Conservation (phyloP, 2,113 vertebrate species). For the Lichenostomus cassidix region DNA sequence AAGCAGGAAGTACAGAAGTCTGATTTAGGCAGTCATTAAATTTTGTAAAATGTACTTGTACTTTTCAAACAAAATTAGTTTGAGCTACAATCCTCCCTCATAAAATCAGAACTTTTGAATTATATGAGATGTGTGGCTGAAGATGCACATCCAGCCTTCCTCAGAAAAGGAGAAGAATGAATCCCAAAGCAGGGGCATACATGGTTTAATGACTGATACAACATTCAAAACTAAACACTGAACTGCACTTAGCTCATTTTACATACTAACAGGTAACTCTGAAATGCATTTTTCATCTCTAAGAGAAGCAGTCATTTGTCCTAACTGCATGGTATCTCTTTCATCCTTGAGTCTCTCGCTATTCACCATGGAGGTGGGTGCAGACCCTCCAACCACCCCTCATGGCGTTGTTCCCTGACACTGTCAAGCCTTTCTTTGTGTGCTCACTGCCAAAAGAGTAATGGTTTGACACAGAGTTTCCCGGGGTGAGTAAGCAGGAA, state of each 20-base stretch:
- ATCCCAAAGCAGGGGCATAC: not conserved
- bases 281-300: not conserved
- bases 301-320: not conserved
- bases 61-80: not conserved
- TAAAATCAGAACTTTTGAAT: not conserved
- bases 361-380: not conserved
- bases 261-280: not conserved
- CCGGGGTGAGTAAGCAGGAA: not conserved
- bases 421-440: not conserved
- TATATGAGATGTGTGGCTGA: not conserved
- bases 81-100: not conserved
- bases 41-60: not conserved
- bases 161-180: not conserved
- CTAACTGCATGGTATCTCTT: not conserved
- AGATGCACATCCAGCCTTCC: not conserved
- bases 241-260: not conserved
- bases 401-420: not conserved
- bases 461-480: not conserved
- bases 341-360: not conserved
- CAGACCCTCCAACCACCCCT: not conserved
- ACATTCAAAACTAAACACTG: not conserved
- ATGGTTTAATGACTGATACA: not conserved
- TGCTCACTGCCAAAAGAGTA: not conserved
- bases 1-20: not conserved
- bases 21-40: not conserved